Conservation (phyloP, 1,140 invertebrate species). For the Philaenus spumarius region DNA sequence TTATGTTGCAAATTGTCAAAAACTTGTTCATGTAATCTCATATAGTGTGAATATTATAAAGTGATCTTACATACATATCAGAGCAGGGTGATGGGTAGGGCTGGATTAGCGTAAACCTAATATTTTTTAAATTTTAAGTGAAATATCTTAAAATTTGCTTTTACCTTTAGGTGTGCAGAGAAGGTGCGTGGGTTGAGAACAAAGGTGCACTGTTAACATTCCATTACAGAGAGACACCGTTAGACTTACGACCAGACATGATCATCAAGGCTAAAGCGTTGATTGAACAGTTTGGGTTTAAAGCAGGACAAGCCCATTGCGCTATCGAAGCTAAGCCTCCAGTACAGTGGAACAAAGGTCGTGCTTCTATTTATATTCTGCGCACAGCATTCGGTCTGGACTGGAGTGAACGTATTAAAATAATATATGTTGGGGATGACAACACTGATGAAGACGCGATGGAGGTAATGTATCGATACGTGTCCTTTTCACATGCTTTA, state of each 20-base stretch:
- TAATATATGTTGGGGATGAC: slow-evolving; percentile 88
- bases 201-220: slow-evolving; percentile 82
- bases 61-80: too few species aligned
- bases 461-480: slow-evolving; percentile 48
- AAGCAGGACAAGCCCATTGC: slow-evolving; percentile 68
- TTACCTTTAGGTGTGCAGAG: slow-evolving; percentile 54
- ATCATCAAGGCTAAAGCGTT: slow-evolving; percentile 59
- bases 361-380: slow-evolving; percentile 83
- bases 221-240: slow-evolving; percentile 78
- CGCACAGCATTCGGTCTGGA: slow-evolving; percentile 83
- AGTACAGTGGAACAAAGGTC: slow-evolving; percentile 85
- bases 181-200: slow-evolving; percentile 89
- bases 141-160: too few species aligned
- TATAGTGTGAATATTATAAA: too few species aligned
- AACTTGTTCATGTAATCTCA: too few species aligned
- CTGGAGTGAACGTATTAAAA: slow-evolving; percentile 83
- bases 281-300: slow-evolving; percentile 69
- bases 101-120: too few species aligned
- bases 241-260: slow-evolving; percentile 53
- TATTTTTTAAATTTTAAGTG: too few species aligned
- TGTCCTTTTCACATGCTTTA: too few species aligned
- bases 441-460: slow-evolving; percentile 88
- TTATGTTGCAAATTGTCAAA: too few species aligned
- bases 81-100: too few species aligned
- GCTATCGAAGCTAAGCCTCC: slow-evolving; percentile 83